Base-by-base conservation (phyloP, 2,888 invertebrate species). In the Dryobotodes eremita region DNA sequence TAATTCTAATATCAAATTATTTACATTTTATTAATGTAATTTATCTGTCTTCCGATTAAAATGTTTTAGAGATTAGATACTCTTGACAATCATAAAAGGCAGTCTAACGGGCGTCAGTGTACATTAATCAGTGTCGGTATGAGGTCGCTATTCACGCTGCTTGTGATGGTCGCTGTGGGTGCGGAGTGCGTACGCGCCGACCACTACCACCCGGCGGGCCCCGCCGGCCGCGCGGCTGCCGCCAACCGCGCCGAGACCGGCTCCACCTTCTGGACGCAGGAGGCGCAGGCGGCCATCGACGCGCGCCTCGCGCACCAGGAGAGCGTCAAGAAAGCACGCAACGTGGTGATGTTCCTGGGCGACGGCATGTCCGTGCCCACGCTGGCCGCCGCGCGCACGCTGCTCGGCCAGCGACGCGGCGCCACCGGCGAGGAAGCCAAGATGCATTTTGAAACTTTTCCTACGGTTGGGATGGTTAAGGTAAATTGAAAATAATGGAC, bases 281-380 rank as follows among this genome's bases (percentile, higher is more conserved):
- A 96, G 71, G 97, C 96, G 0, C 93, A 94, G 66, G 91, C 92
- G 20, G 95, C 92, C 4, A 92, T 97, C 50, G 89, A 61, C 94
- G 96, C 76, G 61, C 82, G 83, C 23, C 86, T 95, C 73, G 91
- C 92, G 10, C 94, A 75, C 69, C 48, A 82, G 26, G 75, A 53
- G 62, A 68, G 80, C 77, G 36, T 26, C 2, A 42, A 79, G 73
- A 74, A 73, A 26, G 93, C 92, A 48, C 89, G 90, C 69, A 98
- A 98, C 92, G 95, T 98, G 13, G 97, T 98, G 77, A 95, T 98
- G 92, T 98, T 98, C 93, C 92, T 98, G 69, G 98, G 98, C 4
- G 98, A 98, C 92, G 98, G 98, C 55, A 98, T 98, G 98, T 98
- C 98, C 11, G 93, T 98, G 64, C 96, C 98, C 1, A 98, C 98